Evolutionary conservation across 2,113 vertebrate genomes (phyloP).

Genomic region (Gulo gulo): DNA sequence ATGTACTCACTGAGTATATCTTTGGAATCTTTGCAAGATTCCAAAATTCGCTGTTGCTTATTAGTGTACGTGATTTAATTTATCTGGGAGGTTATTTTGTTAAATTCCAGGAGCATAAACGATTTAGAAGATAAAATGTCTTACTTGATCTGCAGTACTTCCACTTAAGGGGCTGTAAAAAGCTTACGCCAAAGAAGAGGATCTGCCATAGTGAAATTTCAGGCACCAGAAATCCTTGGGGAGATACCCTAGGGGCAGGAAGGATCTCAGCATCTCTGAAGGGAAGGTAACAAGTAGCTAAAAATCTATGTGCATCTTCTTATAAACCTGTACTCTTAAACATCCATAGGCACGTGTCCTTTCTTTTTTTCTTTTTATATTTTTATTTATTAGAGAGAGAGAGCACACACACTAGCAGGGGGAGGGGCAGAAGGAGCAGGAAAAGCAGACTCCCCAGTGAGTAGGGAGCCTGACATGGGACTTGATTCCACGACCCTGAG

Average conservation of each 20-base stretch:
- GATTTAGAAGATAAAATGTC: not conserved
- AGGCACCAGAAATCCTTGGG: not conserved
- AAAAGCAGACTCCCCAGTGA: too few species aligned
- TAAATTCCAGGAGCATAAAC: not conserved
- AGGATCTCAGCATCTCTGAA: not conserved
- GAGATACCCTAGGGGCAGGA: fast-evolving
- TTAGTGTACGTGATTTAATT: not conserved
- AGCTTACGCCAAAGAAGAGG: not conserved
- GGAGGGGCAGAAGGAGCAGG: too few species aligned
- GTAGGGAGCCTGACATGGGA: too few species aligned
- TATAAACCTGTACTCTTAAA: not conserved
- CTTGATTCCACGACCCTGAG: too few species aligned
- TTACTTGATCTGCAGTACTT: not conserved
- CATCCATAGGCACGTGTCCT: not conserved
- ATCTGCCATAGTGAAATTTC: not conserved
- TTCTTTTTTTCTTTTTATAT: not conserved
- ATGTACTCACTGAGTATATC: not conserved
- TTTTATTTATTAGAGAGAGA: not conserved
- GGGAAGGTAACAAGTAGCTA: not conserved
- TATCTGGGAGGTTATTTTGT: not conserved
- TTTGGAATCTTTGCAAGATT: not conserved
- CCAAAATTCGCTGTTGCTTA: not conserved
- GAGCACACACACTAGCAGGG: too few species aligned
- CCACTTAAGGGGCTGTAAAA: not conserved
- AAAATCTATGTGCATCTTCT: not conserved